Evolutionary conservation across 2,113 vertebrate species (phyloP).

Genomic region (Calonectris borealis): DNA sequence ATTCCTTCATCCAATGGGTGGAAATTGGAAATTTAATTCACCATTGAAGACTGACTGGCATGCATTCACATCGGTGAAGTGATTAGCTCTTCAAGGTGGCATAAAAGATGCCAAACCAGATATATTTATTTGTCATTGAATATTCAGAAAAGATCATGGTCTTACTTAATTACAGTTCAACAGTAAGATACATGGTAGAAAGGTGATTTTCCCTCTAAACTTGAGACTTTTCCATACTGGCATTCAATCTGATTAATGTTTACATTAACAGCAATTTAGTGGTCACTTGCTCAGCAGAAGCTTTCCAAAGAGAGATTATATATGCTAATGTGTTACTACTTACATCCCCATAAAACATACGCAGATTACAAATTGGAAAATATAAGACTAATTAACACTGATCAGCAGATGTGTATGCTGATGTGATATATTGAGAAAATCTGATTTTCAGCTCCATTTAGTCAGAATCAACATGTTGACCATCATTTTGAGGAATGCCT

Average conservation of each 20-base stretch:
- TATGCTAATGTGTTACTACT: constrained; percentile 36
- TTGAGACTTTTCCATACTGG: neutral
- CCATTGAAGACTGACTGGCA: neutral
- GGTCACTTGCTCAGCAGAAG: constrained; percentile 67
- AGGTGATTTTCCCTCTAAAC: constrained; percentile 7
- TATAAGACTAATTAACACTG: constrained; percentile 65
- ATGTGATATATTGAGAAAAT: constrained; percentile 22
- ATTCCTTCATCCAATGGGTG: neutral
- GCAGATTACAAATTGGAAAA: constrained; percentile 63
- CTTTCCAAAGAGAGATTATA: constrained; percentile 53
- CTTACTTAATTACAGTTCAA: constrained; percentile 28
- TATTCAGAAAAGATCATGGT: constrained; percentile 11
- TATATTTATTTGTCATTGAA: neutral
- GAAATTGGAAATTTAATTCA: neutral
- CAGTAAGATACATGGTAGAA: neutral
- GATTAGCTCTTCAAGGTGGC: neutral
- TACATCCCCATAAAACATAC: constrained; percentile 57
- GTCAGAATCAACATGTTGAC: constrained; percentile 37
- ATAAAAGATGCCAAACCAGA: neutral
- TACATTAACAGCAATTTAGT: constrained; percentile 68
- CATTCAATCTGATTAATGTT: constrained; percentile 68
- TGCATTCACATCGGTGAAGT: neutral
- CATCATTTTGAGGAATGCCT: constrained; percentile 16
- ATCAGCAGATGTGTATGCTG: constrained; percentile 48
- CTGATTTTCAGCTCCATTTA: constrained; percentile 57